Evolutionary conservation across 2,888 invertebrate genomes (phyloP).

Genomic region (Strigamia crassipes): DNA sequence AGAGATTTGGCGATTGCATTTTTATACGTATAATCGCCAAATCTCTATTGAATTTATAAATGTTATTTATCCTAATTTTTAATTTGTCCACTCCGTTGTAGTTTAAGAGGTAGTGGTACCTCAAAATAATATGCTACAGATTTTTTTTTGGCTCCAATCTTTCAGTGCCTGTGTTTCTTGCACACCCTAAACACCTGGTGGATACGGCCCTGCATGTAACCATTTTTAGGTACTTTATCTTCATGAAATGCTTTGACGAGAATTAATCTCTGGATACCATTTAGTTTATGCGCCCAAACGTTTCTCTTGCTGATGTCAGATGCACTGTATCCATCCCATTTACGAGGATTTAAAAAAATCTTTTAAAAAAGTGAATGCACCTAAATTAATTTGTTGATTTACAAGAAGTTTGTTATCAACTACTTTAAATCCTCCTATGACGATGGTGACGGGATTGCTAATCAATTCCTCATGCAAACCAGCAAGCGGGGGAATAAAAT

Average conservation of each 20-base stretch:
- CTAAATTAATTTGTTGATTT: neutral
- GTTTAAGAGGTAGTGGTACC: too few relatives aligned
- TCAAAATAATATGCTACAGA: too few relatives aligned
- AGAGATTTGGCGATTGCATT: too few relatives aligned
- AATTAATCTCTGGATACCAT: conserved; percentile 79
- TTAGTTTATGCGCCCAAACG: conserved; percentile 69
- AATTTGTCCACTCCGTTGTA: too few relatives aligned
- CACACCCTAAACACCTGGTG: too few relatives aligned
- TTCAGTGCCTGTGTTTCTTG: too few relatives aligned
- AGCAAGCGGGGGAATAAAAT: neutral
- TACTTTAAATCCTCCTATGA: conserved; percentile 9
- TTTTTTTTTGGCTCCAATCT: too few relatives aligned
- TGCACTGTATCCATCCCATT: conserved; percentile 5
- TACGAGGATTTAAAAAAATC: neutral
- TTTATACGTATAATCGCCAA: too few relatives aligned
- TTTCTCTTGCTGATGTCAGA: conserved; percentile 49
- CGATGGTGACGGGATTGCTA: conserved; percentile 44
- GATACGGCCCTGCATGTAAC: too few relatives aligned
- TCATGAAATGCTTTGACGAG: conserved; percentile 75
- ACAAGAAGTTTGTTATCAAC: neutral
- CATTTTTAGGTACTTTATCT: conserved; percentile 66
- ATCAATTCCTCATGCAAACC: neutral
- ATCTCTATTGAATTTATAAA: too few relatives aligned
- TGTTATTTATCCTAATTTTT: too few relatives aligned
- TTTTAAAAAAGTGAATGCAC: neutral